Evolutionary conservation across 2,888 invertebrate genomes (phyloP), one percentile per base, ranked within the genome.

Genomic region (Mactromeris polynyma): DNA sequence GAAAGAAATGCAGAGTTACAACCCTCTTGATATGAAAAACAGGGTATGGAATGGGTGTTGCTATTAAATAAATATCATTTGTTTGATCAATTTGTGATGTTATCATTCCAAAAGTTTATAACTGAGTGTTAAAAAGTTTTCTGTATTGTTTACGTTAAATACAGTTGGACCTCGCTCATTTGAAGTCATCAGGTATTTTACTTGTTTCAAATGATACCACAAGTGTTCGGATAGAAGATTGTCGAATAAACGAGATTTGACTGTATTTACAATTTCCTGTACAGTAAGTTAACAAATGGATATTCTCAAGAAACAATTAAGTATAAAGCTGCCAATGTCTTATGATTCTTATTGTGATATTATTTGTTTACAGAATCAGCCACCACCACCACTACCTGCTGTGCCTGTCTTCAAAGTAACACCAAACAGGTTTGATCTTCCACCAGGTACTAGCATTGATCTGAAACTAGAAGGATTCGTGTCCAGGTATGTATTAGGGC

Each of bases 341-440:
- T 9, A 46, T 46, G 46, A 46, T 46, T n/a, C 2, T 58, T 58
- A 36, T 73, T 33, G n/a, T 73, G 19, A 58, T 21, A 58, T 58
- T 58, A 21, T 3, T 17, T 46, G 11, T 46, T 46, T 46, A 73
- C 91, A 95, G 95, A 94, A 94, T 84, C 92, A 93, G 77, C 94
- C 94, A 2, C 93, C 94, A 38, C 94, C 94, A 51, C 85, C 93
- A 21, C 91, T 93, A 80, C 93, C 93, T 14, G 88, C 93, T 7
- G 83, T 87, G 77, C 96, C 97, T 19, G 93, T 96, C 9, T 97
- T 97, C 91, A 94, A 92, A 51, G 92, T 97, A 69, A 94, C 93
- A 54, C 97, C 97, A 6, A 94, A 95, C 83, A 94, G 97, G 42
- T 96, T 97, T 95, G 96, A 97, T 81, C 95, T 97, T 33, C 93